Base-by-base conservation (phyloP, 2,797 vertebrate species). In the Scolopax rusticola region DNA sequence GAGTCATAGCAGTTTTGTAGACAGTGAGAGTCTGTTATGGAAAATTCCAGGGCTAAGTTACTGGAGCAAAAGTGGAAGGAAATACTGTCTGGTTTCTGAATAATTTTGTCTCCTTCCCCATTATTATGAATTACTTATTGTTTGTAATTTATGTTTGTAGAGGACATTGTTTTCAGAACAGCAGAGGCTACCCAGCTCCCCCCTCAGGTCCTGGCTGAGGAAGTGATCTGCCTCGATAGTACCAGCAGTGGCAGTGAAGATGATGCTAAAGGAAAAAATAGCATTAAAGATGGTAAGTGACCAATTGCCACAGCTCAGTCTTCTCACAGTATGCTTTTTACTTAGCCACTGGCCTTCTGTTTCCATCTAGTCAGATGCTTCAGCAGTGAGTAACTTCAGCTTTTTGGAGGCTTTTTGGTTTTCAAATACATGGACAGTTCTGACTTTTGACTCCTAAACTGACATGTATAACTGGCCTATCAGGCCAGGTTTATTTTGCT, bases 191-290 rank as follows among this genome's bases (percentile, higher is more conserved):
- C 98, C 94, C 99, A 99, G 78, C 97, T 99, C 88, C 96, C 98
- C 63, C 98, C 98, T 70, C 98, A 98, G 84, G 98, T 98, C 32
- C 90, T 97, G 94, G 98, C 98, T 97, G 98, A 99, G 94, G 99
- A 99, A 96, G 98, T 99, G 68, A 99, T 99, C 97, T 99, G 99
- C 96, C 97, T 99, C 94, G 99, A 99, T 97, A 99, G 99, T 85
- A 98, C 97, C 87, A 98, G 98, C 96, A 98, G 98, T 43, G 98
- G 98, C 82, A 98, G 98, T 61, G 99, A 99, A 94, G 99, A 99
- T 30, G 99, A 99, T 78, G 67, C 97, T 92, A 98, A 98, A 95
- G 87, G 80, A 30, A 97, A 97, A 77, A 96, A 82, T 45, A 71
- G 97, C 92, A 97, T 97, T 91, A 98, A 97, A 95, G 98, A 98